A percentile compares a stretch with the other conserved stretches of the same genome.
Evolutionary conservation across 2,113 vertebrate species (phyloP).

Genomic region (Ammodytes marinus): DNA sequence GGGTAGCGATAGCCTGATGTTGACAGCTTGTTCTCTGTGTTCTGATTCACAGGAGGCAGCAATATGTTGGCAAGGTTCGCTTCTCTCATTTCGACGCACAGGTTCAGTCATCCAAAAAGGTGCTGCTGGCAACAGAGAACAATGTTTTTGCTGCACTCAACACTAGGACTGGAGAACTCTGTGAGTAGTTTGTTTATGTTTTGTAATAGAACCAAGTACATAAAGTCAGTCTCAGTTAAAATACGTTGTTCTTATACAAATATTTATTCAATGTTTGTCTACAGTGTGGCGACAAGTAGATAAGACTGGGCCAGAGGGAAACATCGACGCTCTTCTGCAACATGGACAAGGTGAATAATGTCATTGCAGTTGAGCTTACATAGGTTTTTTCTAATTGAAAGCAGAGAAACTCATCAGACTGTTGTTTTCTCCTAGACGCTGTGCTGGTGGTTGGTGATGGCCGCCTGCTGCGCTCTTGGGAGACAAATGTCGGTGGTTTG

Average conservation of each 20-base stretch:
- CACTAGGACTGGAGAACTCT: conserved; percentile 91
- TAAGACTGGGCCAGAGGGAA: conserved; percentile 90
- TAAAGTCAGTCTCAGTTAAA: background rate
- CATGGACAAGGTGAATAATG: conserved; percentile 89
- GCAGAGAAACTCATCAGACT: background rate
- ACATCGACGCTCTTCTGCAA: conserved; percentile 89
- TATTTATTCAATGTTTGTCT: conserved; percentile 28
- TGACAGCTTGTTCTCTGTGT: background rate
- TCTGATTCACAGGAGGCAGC: conserved; percentile 89
- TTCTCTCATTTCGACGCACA: conserved; percentile 92
- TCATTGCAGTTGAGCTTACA: background rate
- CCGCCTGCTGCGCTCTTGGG: conserved; percentile 94
- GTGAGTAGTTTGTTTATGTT: conserved; percentile 84
- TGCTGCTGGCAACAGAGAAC: conserved; percentile 93
- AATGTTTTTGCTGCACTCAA: conserved; percentile 95
- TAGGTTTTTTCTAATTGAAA: background rate
- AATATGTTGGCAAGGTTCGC: conserved; percentile 93
- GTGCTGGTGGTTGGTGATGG: conserved; percentile 91
- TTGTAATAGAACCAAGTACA: background rate
- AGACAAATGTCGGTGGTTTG: conserved; percentile 92
- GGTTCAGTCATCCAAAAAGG: conserved; percentile 92
- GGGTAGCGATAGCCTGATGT: too few relatives aligned
- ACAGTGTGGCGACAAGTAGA: conserved; percentile 97
- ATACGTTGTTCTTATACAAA: background rate
- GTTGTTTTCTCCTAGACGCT: conserved; percentile 85